Conservation (phyloP, 2,113 vertebrate genomes). For the Sterna hirundo region DNA sequence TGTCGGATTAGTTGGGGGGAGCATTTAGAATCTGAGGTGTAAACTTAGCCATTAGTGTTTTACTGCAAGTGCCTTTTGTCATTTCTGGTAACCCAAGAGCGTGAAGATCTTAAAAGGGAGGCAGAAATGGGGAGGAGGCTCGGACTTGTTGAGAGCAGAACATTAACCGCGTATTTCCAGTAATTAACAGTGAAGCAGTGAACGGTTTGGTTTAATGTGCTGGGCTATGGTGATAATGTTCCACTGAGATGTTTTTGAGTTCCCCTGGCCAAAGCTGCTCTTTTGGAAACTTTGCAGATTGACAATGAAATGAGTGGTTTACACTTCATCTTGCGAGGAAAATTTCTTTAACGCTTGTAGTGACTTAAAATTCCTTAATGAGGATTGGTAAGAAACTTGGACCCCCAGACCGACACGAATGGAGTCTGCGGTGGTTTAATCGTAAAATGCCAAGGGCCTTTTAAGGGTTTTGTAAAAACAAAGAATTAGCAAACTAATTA, state of each 20-base stretch:
- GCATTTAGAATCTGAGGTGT: not conserved
- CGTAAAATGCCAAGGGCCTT: not conserved
- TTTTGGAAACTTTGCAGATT: not conserved
- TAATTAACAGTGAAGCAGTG: constrained; percentile 7
- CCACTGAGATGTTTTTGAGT: not conserved
- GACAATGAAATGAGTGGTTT: not conserved
- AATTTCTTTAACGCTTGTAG: not conserved
- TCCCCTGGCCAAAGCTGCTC: not conserved
- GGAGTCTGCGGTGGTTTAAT: not conserved
- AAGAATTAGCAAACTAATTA: not conserved
- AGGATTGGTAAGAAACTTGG: not conserved
- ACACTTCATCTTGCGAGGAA: not conserved
- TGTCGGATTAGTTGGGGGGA: not conserved
- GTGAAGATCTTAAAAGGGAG: not conserved
- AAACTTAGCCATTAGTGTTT: not conserved
- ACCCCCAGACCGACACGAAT: not conserved
- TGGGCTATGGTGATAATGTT: constrained; percentile 6
- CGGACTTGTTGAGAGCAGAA: not conserved
- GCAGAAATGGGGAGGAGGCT: not conserved
- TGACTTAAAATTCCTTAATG: not conserved
- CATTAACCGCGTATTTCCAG: not conserved
- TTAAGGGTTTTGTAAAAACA: not conserved
- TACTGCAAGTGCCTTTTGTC: not conserved
- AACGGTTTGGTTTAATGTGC: not conserved
- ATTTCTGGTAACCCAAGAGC: not conserved